A percentile compares a stretch with the other conserved stretches of the same genome.
Conservation (phyloP, 2,113 vertebrate genomes). For the Amazona vittata region DNA sequence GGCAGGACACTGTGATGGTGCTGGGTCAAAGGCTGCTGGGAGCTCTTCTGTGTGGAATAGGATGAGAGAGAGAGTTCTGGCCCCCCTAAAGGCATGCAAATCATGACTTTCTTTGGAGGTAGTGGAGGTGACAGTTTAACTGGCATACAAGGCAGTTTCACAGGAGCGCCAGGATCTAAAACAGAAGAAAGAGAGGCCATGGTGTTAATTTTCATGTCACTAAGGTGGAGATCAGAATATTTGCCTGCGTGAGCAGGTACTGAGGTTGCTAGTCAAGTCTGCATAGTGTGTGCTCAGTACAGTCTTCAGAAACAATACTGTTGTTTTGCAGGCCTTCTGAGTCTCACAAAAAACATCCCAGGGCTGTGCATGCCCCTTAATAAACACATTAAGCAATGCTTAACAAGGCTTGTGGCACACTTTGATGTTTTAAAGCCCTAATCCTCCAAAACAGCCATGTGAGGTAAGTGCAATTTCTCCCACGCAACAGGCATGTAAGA, state of each 20-base stretch:
- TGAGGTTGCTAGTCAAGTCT: neutral
- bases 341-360: neutral
- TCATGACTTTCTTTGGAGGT: slow-evolving; percentile 99
- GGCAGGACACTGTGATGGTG: slow-evolving; percentile 87
- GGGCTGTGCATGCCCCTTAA: neutral
- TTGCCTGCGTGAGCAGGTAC: neutral
- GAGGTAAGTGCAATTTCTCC: neutral
- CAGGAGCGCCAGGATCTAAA: slow-evolving; percentile 90
- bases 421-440: neutral
- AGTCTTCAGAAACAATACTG: neutral
- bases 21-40: slow-evolving; percentile 77
- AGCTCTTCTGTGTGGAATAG: slow-evolving; percentile 85
- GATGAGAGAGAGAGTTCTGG: slow-evolving; percentile 83
- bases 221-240: neutral
- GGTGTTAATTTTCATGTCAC: slow-evolving; percentile 2
- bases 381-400: neutral
- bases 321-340: neutral
- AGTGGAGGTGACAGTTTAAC: slow-evolving; percentile 96
- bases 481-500: neutral
- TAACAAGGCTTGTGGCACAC: neutral
- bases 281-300: neutral
- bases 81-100: slow-evolving; percentile 91
- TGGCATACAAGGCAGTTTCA: slow-evolving; percentile 95
- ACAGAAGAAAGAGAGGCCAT: slow-evolving; percentile 55
- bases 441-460: neutral